Base-by-base conservation (phyloP, 2,888 invertebrate species). In the Helleia helle region DNA sequence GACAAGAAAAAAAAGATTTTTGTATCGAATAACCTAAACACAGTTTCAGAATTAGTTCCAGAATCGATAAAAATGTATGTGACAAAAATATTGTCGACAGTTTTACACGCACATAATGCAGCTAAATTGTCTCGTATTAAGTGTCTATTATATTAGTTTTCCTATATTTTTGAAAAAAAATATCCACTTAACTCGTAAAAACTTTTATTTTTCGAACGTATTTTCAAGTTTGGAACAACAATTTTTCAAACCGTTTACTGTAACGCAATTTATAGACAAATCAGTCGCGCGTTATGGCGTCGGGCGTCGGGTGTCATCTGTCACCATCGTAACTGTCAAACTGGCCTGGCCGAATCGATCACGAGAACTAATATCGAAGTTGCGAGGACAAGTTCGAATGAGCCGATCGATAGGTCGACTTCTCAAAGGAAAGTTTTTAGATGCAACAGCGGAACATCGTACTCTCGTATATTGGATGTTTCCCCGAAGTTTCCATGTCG, bases 341-440 rank as follows among this genome's bases (percentile, higher is more conserved):
- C 68, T 71, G 67, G 68, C 62, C 48, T 65, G 64, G 76, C 66
- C 65, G 65, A 71, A 83, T 81, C 81, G 80, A 81, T 83, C 81
- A 83, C 74, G 71, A 69, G 60, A 83, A 83, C 77, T 81, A 83
- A 81, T 83, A 80, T 79, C 72, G 62, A 81, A 81, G 75, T 80
- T 75, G 62, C 38, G 53, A 51, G 58, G 54, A 58, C 59, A 47
- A 55, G 55, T 62, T 53, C 55, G 46, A 47, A 51, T 50, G 54
- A 55, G 54, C 50, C 56, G 51, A 52, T 49, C 57, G 51, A 55
- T 48, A 43, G 49, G 48, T 47, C 50, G 52, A 50, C 52, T 48
- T 43, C 41, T 48, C 44, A 47, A 38, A 46, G 37, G 42, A 50
- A 76, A 73, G 59, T 74, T 80, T 73, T 70, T 62, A 68, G 66